phyloP scores from a whole-genome alignment of 2,113 vertebrate genomes.

The Cyanistes caeruleus region DNA sequence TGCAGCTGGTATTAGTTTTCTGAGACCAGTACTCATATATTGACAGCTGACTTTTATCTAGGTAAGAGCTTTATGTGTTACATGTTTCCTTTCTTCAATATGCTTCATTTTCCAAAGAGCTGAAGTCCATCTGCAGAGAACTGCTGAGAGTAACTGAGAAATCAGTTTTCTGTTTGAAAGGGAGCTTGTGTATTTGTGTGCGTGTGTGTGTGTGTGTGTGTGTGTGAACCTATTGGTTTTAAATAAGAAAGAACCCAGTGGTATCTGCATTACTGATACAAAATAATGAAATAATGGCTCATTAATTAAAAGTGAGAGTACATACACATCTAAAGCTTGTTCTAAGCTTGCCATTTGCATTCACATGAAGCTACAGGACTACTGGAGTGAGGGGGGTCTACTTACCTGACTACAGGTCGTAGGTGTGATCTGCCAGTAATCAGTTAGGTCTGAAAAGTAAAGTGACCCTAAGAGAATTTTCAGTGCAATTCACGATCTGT shows the following conservation, averaged over 20 bases:
- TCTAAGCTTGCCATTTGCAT: background rate
- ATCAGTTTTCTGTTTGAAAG: background rate
- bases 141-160: background rate
- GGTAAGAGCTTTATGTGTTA: background rate
- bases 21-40: background rate
- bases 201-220: background rate
- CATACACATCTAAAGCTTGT: background rate
- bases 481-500: background rate
- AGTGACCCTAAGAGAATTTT: background rate
- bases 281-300: background rate
- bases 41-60: constrained; percentile 48
- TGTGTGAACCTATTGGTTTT: background rate
- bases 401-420: background rate
- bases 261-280: background rate
- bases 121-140: background rate
- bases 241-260: background rate
- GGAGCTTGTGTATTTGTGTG: background rate
- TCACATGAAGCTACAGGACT: background rate
- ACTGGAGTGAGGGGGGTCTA: background rate
- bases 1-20: constrained; percentile 75
- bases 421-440: background rate
- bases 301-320: background rate
- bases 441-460: background rate
- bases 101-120: background rate
- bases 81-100: background rate